A percentile compares a stretch with the other conserved stretches of the same genome.
These are phyloP conservation scores for Aproaerema taeniolella DNA, from an alignment of 2,888 invertebrate species.

Conservation along the genomic window DNA sequence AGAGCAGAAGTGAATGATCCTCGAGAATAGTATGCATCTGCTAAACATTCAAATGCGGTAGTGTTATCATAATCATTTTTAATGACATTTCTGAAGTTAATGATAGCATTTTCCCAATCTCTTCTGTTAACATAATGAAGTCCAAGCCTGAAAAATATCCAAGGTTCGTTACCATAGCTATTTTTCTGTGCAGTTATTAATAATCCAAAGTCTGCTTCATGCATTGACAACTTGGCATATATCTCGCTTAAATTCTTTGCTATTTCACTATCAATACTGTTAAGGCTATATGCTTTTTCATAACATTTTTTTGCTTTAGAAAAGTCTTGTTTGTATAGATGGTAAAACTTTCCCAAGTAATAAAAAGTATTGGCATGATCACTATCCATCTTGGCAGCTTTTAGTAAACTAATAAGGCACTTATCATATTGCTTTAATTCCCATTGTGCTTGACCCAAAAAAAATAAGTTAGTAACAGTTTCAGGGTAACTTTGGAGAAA, in stretches of 20 bases:
- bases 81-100: slow-evolving; percentile 84
- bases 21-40: slow-evolving; percentile 91
- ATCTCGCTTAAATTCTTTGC: slow-evolving; percentile 86
- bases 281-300: slow-evolving; percentile 88
- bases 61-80: slow-evolving; percentile 82
- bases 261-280: slow-evolving; percentile 80
- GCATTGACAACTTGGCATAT: slow-evolving; percentile 82
- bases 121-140: slow-evolving; percentile 85
- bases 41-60: slow-evolving; percentile 91
- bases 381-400: slow-evolving; percentile 85
- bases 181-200: slow-evolving; percentile 67
- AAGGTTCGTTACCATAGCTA: slow-evolving; percentile 75
- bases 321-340: slow-evolving; percentile 77
- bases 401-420: slow-evolving; percentile 80
- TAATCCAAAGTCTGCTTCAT: slow-evolving; percentile 80
- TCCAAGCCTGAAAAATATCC: slow-evolving; percentile 92
- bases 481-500: no score
- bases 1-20: slow-evolving; percentile 95
- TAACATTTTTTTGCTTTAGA: slow-evolving; percentile 89
- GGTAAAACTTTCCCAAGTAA: slow-evolving; percentile 86
- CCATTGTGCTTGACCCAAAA: slow-evolving; percentile 80
- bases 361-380: slow-evolving; percentile 85
- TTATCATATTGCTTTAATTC: slow-evolving; percentile 76
- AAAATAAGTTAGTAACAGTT: slow-evolving; percentile 55
- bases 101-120: slow-evolving; percentile 85